A percentile compares a stretch with the other conserved stretches of the same genome.
These are phyloP conservation scores for Anoplophora glabripennis DNA, from an alignment of 1,140 invertebrate genomes.

Conservation along the genomic window DNA sequence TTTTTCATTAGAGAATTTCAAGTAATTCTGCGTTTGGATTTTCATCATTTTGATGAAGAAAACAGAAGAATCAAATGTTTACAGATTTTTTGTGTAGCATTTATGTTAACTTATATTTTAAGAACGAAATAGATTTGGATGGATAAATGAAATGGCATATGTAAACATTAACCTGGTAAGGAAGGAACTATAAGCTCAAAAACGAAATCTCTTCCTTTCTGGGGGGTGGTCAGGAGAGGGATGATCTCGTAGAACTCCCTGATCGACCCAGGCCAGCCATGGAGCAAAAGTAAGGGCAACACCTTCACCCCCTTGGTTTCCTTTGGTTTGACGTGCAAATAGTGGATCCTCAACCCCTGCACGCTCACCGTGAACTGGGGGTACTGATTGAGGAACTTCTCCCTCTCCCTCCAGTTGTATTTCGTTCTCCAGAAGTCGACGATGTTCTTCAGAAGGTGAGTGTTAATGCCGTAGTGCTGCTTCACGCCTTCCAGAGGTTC, in stretches of 20 bases:
- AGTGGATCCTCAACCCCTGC: conserved; percentile 73
- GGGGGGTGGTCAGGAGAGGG: conserved; percentile 63
- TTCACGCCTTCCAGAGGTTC: conserved; percentile 49
- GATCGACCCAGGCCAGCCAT: conserved; percentile 90
- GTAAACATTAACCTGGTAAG: conserved; percentile 44
- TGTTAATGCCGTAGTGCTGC: conserved; percentile 77
- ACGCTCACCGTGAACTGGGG: conserved; percentile 72
- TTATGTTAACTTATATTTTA: too few relatives aligned
- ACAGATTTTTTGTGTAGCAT: too few relatives aligned
- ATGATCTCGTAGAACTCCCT: conserved; percentile 83
- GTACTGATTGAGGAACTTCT: conserved; percentile 65
- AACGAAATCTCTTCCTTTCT: conserved; percentile 60
- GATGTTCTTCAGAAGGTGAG: conserved; percentile 61
- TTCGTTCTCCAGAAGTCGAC: conserved; percentile 75
- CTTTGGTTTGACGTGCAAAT: conserved; percentile 63
- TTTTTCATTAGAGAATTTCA: too few relatives aligned
- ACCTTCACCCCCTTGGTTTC: conserved; percentile 50
- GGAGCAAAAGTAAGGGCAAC: conserved; percentile 71
- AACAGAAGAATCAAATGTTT: too few relatives aligned
- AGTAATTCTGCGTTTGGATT: too few relatives aligned
- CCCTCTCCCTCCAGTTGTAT: conserved; percentile 72
- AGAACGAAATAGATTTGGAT: too few relatives aligned
- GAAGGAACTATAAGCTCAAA: conserved; percentile 69
- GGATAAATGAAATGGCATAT: too few relatives aligned
- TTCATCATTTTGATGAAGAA: too few relatives aligned